A percentile compares a stretch with the other conserved stretches of the same genome.
Conservation (phyloP, 1,140 invertebrate species). For the Drosophila guanche region DNA sequence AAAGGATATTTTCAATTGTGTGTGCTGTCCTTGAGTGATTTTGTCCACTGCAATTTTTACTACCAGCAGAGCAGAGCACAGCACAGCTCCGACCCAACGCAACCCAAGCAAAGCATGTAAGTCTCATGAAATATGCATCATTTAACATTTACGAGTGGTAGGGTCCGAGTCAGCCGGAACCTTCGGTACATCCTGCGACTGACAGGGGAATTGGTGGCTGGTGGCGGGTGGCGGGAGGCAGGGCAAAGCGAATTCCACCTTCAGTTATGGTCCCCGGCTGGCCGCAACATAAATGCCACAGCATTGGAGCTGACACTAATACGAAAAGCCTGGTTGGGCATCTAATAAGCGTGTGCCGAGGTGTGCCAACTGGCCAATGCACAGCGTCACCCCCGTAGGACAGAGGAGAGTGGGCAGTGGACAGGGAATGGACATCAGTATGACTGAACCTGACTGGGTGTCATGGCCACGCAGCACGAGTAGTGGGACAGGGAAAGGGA, state of each 20-base stretch:
- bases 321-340: constrained; percentile 70
- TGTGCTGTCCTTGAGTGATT: constrained; percentile 40
- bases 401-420: neutral
- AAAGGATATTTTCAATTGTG: neutral
- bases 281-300: constrained; percentile 65
- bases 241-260: constrained; percentile 1
- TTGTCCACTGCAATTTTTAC: constrained; percentile 44
- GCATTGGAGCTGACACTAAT: constrained; percentile 74
- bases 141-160: constrained; percentile 52
- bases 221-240: neutral
- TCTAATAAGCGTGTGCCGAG: constrained; percentile 66
- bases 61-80: too few species aligned
- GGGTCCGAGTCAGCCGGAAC: neutral
- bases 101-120: constrained; percentile 28
- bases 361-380: constrained; percentile 37
- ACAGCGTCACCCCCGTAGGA: constrained; percentile 3
- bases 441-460: constrained; percentile 10
- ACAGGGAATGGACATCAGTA: too few species aligned
- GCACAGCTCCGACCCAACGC: too few species aligned
- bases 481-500: constrained; percentile 1
- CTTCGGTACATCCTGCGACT: constrained; percentile 33
- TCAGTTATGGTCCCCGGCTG: constrained; percentile 33
- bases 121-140: constrained; percentile 72
- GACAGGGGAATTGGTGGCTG: constrained; percentile 36
- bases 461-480: constrained; percentile 19